phyloP scores from a whole-genome alignment of 2,113 vertebrate species.

The Malurus alboscapulatus region DNA sequence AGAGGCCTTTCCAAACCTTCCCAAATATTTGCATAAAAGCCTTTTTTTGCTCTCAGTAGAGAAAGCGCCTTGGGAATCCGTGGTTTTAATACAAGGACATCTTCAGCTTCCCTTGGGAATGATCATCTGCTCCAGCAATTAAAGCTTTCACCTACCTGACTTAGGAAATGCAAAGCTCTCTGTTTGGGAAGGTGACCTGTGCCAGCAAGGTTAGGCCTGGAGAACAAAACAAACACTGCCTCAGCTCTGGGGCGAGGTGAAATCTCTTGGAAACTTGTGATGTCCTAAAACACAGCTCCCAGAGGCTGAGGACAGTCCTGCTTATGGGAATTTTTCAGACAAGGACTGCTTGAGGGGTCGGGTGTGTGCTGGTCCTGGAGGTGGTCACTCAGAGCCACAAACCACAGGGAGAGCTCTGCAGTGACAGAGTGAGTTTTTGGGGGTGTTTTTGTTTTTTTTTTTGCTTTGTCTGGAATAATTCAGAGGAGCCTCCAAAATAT shows the following conservation, averaged over 20 bases:
- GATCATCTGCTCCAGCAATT: background rate
- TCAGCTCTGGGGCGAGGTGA: background rate
- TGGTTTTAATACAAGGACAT: conserved; percentile 5
- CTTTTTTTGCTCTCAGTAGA: conserved; percentile 3
- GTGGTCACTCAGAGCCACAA: background rate
- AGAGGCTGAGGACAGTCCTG: background rate
- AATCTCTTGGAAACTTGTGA: background rate
- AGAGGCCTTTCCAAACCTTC: background rate
- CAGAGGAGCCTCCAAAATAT: background rate
- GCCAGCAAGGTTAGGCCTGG: background rate
- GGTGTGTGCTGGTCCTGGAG: too few relatives aligned
- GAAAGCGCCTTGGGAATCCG: background rate
- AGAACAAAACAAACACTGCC: background rate
- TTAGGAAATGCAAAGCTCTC: background rate
- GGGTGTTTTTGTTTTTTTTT: background rate
- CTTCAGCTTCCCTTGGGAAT: background rate
- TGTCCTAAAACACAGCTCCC: background rate
- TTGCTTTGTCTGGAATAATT: background rate
- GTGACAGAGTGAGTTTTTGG: rapidly evolving
- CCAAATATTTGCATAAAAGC: conserved; percentile 27
- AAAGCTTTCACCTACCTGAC: conserved; percentile 14
- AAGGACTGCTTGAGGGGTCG: rapidly evolving
- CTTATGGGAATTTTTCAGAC: background rate
- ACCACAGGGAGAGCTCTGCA: background rate
- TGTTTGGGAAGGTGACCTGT: background rate